Percentiles rank a stretch among this genome's conserved stretches.
These are phyloP conservation scores for Drosophila tanythrix DNA, from an alignment of 2,888 invertebrate genomes.

Conservation along the genomic window DNA sequence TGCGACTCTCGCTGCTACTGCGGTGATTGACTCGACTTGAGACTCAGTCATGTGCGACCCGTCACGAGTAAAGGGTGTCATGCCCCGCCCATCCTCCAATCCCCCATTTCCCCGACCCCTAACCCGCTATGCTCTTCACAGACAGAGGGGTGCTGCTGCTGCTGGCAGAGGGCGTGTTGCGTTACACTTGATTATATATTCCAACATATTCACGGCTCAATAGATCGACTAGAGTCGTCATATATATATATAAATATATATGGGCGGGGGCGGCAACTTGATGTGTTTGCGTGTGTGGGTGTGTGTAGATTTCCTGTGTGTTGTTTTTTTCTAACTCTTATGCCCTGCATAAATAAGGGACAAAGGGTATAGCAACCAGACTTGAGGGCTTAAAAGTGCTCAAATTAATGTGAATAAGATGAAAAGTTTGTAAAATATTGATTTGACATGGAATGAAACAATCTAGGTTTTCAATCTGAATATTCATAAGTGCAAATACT, in stretches of 20 bases:
- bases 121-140: background rate
- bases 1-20: constrained; percentile 2
- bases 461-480: background rate
- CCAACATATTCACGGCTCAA: constrained; percentile 81
- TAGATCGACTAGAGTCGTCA: constrained; percentile 64
- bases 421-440: background rate
- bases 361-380: constrained; percentile 7
- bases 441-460: background rate
- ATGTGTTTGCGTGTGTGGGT: background rate
- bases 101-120: constrained; percentile 10
- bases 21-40: constrained; percentile 57
- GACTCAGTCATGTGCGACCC: constrained; percentile 54
- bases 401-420: background rate
- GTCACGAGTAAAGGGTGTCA: constrained; percentile 52
- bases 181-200: constrained; percentile 79
- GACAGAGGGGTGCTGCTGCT: constrained; percentile 8
- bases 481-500: background rate
- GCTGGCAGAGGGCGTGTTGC: constrained; percentile 52
- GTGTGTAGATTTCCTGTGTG: constrained; percentile 50
- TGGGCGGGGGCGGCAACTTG: constrained; percentile 23
- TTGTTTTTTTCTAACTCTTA: background rate
- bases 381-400: background rate
- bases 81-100: constrained; percentile 7
- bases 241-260: constrained; percentile 1
- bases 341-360: background rate